Conservation (phyloP, 1,140 invertebrate species). For the Heliconius nattereri region DNA sequence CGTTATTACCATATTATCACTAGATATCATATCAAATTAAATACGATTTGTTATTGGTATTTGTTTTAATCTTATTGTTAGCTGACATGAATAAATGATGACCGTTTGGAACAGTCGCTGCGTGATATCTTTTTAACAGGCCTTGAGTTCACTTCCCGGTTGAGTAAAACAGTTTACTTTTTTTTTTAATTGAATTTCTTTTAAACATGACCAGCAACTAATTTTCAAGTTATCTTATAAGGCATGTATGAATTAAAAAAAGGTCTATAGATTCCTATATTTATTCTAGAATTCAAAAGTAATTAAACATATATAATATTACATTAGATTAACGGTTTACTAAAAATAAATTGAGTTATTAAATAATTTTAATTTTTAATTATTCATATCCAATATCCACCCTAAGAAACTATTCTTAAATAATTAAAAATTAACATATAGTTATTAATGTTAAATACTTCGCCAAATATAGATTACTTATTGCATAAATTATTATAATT, state of each 20-base stretch:
- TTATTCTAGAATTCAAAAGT: too few species aligned
- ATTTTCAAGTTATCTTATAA: too few species aligned
- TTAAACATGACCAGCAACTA: too few species aligned
- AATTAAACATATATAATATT: too few species aligned
- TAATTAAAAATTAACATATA: not conserved
- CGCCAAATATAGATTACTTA: not conserved
- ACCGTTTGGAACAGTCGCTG: not conserved
- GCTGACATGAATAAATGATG: not conserved
- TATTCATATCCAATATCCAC: not conserved
- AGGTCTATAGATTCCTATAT: too few species aligned
- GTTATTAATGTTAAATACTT: not conserved
- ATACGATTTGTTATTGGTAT: not conserved
- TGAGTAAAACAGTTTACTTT: not conserved
- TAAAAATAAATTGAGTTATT: not conserved
- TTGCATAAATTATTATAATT: not conserved
- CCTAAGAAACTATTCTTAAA: too few species aligned
- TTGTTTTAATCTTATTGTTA: not conserved
- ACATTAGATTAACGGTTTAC: not conserved
- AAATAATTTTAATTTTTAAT: not conserved
- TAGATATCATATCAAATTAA: slow-evolving; percentile 3
- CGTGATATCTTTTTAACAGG: not conserved
- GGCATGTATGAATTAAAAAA: too few species aligned
- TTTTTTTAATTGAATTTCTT: too few species aligned
- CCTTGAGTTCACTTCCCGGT: not conserved
- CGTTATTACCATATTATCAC: slow-evolving; percentile 10